Evolutionary conservation across 2,888 invertebrate genomes (phyloP).

Genomic region (Drosophila nr. fundita): DNA sequence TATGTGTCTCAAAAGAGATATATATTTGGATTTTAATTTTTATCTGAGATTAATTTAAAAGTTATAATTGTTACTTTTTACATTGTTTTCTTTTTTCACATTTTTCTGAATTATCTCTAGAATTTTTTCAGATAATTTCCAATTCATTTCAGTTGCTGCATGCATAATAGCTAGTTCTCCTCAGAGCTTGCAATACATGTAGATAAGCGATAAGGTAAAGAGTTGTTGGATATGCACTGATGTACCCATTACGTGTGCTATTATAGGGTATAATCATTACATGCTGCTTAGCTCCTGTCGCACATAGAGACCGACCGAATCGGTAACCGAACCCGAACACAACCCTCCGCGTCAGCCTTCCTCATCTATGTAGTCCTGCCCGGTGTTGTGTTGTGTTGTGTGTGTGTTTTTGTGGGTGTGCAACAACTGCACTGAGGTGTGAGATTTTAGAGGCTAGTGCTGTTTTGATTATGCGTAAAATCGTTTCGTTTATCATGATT

Average conservation of each 20-base stretch:
- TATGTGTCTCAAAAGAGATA: no score
- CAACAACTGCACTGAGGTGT: slow-evolving; percentile 59
- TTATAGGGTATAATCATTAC: slow-evolving; percentile 63
- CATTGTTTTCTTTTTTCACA: not conserved
- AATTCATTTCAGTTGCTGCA: not conserved
- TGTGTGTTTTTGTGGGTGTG: slow-evolving; percentile 42
- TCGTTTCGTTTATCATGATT: slow-evolving; percentile 76
- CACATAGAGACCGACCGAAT: slow-evolving; percentile 45
- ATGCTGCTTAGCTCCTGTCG: slow-evolving; percentile 75
- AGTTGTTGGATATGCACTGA: not conserved
- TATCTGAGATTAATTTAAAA: no score
- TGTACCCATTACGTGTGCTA: slow-evolving; percentile 1
- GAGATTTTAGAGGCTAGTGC: slow-evolving; percentile 69
- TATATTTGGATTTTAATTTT: no score
- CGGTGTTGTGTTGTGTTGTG: slow-evolving; percentile 14
- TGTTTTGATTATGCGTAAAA: slow-evolving; percentile 80
- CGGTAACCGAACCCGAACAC: slow-evolving; percentile 46
- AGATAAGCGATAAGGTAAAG: not conserved
- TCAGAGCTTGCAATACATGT: not conserved
- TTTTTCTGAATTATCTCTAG: not conserved
- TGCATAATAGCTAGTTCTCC: not conserved
- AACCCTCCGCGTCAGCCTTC: slow-evolving; percentile 23
- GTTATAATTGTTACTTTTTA: not conserved
- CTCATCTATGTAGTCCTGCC: slow-evolving; percentile 10
- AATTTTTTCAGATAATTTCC: not conserved